A percentile compares a stretch with the other conserved stretches of the same genome.
Evolutionary conservation across 2,113 vertebrate species (phyloP).

Genomic region (Abramis brama): DNA sequence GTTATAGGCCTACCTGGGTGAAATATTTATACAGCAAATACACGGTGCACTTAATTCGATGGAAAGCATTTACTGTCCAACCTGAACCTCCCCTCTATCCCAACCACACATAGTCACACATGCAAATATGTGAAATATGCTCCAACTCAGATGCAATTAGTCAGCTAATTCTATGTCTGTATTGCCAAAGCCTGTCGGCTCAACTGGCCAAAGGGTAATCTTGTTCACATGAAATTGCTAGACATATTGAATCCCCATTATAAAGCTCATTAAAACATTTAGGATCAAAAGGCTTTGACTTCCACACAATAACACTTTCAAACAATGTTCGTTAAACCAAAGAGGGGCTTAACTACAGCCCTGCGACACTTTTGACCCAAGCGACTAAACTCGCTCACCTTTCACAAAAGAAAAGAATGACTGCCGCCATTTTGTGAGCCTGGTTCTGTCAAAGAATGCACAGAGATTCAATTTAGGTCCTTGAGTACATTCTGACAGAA

Average conservation of each 20-base stretch:
- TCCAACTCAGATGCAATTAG: not conserved
- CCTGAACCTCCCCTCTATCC: not conserved
- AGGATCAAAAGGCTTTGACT: conserved; percentile 43
- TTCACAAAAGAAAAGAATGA: not conserved
- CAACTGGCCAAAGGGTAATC: conserved; percentile 36
- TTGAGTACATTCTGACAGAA: not conserved
- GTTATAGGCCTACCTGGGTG: too few species aligned
- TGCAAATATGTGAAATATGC: not conserved
- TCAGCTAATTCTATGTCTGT: conserved; percentile 17
- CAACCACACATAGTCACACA: not conserved
- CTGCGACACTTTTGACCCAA: conserved; percentile 34
- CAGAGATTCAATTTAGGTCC: not conserved
- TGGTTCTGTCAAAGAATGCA: not conserved
- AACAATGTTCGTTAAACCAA: conserved; percentile 36
- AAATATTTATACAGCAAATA: too few species aligned
- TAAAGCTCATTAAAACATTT: conserved; percentile 47
- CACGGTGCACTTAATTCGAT: too few species aligned
- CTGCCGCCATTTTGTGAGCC: not conserved
- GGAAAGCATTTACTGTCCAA: not conserved
- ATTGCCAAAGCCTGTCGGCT: conserved; percentile 13
- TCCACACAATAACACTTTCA: conserved; percentile 45
- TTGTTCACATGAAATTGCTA: conserved; percentile 49
- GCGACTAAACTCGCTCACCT: conserved; percentile 42
- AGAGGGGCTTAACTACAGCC: conserved; percentile 40
- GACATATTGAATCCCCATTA: conserved; percentile 2